These are phyloP conservation scores for Caenorhabditis afra DNA, from an alignment of 2,888 invertebrate species.

Conservation along the genomic window DNA sequence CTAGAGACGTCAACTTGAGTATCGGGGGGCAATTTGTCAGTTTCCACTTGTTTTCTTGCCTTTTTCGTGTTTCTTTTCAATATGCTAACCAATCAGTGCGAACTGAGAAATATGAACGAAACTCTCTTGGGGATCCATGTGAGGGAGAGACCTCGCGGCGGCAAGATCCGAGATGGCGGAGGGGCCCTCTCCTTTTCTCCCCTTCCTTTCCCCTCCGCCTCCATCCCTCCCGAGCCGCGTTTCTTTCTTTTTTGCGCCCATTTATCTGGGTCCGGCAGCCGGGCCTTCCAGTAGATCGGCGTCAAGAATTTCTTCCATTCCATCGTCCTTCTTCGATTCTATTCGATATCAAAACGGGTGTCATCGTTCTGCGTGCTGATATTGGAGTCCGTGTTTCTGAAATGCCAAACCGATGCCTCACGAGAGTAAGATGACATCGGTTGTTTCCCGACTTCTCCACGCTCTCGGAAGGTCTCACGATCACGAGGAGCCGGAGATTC, in stretches of 20 bases:
- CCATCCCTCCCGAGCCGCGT: too few species aligned
- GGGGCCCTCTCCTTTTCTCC: slow-evolving; percentile 27
- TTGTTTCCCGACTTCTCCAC: slow-evolving; percentile 70
- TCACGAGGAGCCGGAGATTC: slow-evolving; percentile 59
- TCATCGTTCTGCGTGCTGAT: slow-evolving; percentile 24
- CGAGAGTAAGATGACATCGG: slow-evolving; percentile 64
- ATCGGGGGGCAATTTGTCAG: slow-evolving; percentile 19
- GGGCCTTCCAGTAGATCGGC: slow-evolving; percentile 59
- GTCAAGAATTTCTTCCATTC: slow-evolving; percentile 44
- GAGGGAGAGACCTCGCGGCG: not conserved
- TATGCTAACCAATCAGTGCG: slow-evolving; percentile 60
- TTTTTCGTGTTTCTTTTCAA: slow-evolving; percentile 17
- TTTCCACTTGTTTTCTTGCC: slow-evolving; percentile 4
- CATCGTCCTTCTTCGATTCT: not conserved
- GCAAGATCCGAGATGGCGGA: slow-evolving; percentile 34
- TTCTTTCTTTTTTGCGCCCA: slow-evolving; percentile 43
- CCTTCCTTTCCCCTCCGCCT: not conserved
- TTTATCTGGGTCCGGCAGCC: slow-evolving; percentile 45
- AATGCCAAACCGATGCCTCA: slow-evolving; percentile 43
- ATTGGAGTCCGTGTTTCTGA: slow-evolving; percentile 3
- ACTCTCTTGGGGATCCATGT: slow-evolving; percentile 53
- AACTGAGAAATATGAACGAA: slow-evolving; percentile 62
- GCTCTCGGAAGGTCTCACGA: slow-evolving; percentile 65
- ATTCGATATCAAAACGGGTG: slow-evolving; percentile 46
- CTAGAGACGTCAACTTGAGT: not conserved